Base-by-base conservation (phyloP, 2,888 invertebrate species). In the Drosophila prostipennis region DNA sequence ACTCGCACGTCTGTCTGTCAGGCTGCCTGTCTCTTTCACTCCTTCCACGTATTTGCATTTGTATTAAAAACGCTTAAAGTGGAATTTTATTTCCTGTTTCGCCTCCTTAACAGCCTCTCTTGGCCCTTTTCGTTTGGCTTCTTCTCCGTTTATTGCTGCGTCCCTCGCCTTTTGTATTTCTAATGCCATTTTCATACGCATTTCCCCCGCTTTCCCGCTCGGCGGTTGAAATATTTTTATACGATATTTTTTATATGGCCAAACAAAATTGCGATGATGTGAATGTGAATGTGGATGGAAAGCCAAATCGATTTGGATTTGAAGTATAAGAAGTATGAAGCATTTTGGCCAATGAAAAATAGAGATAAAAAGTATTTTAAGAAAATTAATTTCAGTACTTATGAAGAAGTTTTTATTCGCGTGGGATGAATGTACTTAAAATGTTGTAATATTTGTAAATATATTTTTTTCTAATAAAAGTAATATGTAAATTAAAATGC, bases 181-280 rank as follows among this genome's bases (percentile, higher is more conserved):
- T 82, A 87, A 87, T 82, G 83, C 86, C 88, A 79, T 86, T 87
- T 82, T 87, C 77, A 85, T 87, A 85, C 79, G 80, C 82, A 87
- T 80, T 78, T 80, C 59, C 76, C 67, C 56, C 75, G 52, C 68
- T 65, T 64, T 73, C n/a, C 42, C 34, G 6, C 0, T 23, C 4
- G 49, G 13, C 42, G 34, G 19, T 52, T 67, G 42, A 64, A 67
- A 61, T 61, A 48, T 52, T 64, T 29, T 36, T 67, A 67, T 63
- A 46, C 61, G 46, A 63, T 61, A 19, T 46, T 61, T 32, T 61
- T 60, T 63, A 48, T 49, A 49, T 40, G 57, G 36, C 43, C 26
- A 19, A 36, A 32, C 19, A 23, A 37, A 60, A 58, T 37, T 37
- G 45, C 43, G 36, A 57, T 37, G 63, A 46, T 46, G 29, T 46